A percentile compares a stretch with the other conserved stretches of the same genome.
phyloP scores from a whole-genome alignment of 2,797 vertebrate species.

The Sitta carolinensis region DNA sequence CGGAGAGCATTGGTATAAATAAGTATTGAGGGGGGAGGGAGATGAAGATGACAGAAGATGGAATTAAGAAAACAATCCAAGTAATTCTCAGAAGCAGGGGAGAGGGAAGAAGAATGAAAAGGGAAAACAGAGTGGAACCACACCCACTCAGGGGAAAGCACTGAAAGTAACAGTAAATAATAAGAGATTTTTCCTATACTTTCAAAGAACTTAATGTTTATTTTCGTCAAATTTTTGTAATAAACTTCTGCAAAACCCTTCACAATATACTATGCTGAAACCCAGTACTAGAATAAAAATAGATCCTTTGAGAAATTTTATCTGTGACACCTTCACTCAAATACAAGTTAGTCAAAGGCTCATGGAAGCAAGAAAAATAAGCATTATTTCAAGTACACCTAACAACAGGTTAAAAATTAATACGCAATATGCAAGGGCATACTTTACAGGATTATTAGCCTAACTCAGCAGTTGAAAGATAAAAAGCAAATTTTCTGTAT shows the following conservation, averaged over 20 bases:
- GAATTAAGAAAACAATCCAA: neutral
- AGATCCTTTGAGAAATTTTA: neutral
- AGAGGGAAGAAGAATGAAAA: neutral
- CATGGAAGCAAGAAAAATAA: neutral
- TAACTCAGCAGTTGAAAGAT: neutral
- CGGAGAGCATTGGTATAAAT: neutral
- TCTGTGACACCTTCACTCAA: neutral
- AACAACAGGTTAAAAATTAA: neutral
- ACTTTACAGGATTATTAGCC: neutral
- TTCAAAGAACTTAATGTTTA: neutral
- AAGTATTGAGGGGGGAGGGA: neutral
- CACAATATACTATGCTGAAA: neutral
- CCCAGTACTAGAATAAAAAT: neutral
- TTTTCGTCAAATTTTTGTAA: neutral
- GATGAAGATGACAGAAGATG: neutral
- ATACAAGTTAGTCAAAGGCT: neutral
- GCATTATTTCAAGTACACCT: neutral
- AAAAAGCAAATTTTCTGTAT: neutral
- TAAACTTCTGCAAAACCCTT: neutral
- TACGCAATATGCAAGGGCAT: neutral
- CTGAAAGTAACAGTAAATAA: neutral
- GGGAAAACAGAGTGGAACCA: neutral
- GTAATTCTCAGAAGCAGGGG: neutral
- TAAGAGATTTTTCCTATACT: neutral
- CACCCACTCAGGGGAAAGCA: neutral